These are phyloP conservation scores for Strigamia transsilvanica DNA, from an alignment of 2,888 invertebrate species.

Conservation along the genomic window DNA sequence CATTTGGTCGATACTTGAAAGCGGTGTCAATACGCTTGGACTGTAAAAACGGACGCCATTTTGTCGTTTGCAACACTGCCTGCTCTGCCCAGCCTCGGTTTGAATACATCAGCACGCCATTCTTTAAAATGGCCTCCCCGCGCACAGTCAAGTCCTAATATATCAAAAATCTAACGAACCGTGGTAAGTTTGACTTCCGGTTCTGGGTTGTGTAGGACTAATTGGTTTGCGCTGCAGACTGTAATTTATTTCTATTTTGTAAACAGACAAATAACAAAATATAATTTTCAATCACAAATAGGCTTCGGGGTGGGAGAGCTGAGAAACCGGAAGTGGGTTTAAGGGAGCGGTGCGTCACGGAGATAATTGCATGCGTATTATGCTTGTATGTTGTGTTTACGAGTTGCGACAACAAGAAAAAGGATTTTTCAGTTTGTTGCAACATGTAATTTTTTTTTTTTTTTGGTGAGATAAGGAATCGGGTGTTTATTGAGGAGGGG, in stretches of 20 bases:
- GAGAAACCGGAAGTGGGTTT: conserved; percentile 19
- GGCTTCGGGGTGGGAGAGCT: background rate
- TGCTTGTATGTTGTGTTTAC: background rate
- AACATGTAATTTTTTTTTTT: conserved; percentile 11
- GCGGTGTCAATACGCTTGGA: background rate
- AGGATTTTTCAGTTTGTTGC: background rate
- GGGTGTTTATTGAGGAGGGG: conserved; percentile 46
- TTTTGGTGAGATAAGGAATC: background rate
- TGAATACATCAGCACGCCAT: too few species aligned
- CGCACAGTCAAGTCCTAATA: background rate
- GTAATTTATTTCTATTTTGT: conserved; percentile 45
- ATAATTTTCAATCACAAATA: conserved; percentile 37
- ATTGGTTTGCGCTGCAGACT: conserved; percentile 29
- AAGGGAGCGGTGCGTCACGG: conserved; percentile 2
- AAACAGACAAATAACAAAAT: conserved; percentile 44
- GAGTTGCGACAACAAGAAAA: background rate
- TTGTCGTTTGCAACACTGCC: conserved; percentile 10
- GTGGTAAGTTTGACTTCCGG: conserved; percentile 32
- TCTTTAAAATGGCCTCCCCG: background rate
- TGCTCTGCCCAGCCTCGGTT: too few species aligned
- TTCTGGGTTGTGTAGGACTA: conserved; percentile 26
- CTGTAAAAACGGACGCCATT: background rate
- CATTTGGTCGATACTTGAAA: conserved; percentile 29
- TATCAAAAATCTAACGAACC: conserved; percentile 42
- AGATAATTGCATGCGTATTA: conserved; percentile 1